Base-by-base conservation (phyloP, 2,888 invertebrate species). In the Amblyjoppa proteus region DNA sequence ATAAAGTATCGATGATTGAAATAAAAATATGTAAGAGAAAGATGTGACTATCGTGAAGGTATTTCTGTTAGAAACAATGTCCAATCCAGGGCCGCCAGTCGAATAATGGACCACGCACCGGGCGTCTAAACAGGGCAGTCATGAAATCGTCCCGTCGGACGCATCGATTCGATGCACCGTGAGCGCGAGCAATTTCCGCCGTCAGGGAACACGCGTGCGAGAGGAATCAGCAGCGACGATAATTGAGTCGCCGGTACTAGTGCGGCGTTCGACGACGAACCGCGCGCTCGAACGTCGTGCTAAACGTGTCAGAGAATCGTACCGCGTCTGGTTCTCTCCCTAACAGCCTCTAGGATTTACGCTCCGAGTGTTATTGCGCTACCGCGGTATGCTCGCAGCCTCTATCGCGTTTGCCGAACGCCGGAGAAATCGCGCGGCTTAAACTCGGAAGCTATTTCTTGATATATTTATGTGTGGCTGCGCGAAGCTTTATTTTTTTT, bases 271-370 rank as follows among this genome's bases (percentile, higher is more conserved):
- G 34, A 61, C 58, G 13, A 58, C 31, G 9, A 28, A n/a, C 51
- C n/a, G n/a, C 38, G 25, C 70, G 53, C 71, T 75, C 71, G 45
- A 28, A 69, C 76, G 45, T 68, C 68, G 73, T 58, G 68, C 38
- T 83, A 58, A 83, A 69, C 68, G 73, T 25, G 77, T 71, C 31
- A 56, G 70, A 7, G 51, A 83, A 83, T 73, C 56, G 73, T 83
- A 69, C 34, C 51, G 68, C 56, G 45, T 25, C 68, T 45, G 68
- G 38, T 74, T 78, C 68, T 78, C 68, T 49, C 68, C 73, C 66
- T 51, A 69, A 49, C 66, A 79, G 74, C 69, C 69, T 74, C 75
- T 69, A 83, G 74, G 79, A 78, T 83, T 78, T 78, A 78, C 78
- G 77, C 74, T 58, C 69, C 69, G 45, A 83, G 49, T 79, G 61